Percentiles rank a stretch among this genome's conserved stretches.
Evolutionary conservation across 2,113 vertebrate species (phyloP).

Genomic region (Amazona guildingii): DNA sequence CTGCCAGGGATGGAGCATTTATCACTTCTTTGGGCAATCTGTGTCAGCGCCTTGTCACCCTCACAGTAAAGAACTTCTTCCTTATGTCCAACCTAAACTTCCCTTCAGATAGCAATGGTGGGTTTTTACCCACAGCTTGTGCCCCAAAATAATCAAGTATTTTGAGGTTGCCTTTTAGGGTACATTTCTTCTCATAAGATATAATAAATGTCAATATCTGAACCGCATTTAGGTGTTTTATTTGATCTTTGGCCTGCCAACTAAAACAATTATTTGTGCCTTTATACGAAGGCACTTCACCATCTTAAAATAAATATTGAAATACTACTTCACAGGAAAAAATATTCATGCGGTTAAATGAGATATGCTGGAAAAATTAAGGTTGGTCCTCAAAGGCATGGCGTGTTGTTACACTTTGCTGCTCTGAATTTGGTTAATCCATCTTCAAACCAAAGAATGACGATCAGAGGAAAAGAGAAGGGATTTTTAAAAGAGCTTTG

Average conservation of each 20-base stretch:
- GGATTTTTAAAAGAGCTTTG: slow-evolving; percentile 53
- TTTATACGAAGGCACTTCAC: slow-evolving; percentile 40
- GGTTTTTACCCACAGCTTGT: neutral
- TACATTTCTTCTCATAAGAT: slow-evolving; percentile 40
- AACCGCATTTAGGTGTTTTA: slow-evolving; percentile 20
- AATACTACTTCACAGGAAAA: slow-evolving; percentile 53
- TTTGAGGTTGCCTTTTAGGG: slow-evolving; percentile 2
- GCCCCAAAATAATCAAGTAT: neutral
- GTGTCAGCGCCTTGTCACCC: neutral
- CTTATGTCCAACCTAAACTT: neutral
- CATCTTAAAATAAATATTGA: slow-evolving; percentile 70
- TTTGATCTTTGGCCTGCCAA: slow-evolving; percentile 14
- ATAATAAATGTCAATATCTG: slow-evolving; percentile 17
- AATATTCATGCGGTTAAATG: slow-evolving; percentile 60
- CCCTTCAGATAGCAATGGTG: neutral
- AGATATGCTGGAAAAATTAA: slow-evolving; percentile 57
- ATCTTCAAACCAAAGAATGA: slow-evolving; percentile 43
- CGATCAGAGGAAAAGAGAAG: slow-evolving; percentile 4
- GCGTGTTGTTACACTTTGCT: slow-evolving; percentile 19
- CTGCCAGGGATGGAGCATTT: neutral
- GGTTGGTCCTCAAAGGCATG: slow-evolving; percentile 29
- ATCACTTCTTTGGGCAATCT: neutral
- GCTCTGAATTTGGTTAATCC: slow-evolving; percentile 67
- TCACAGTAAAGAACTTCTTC: neutral
- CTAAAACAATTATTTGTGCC: slow-evolving; percentile 45